Percentiles rank a stretch among this genome's conserved stretches.
These are phyloP conservation scores for Sphinx pinastri DNA, from an alignment of 2,888 invertebrate species.

Conservation along the genomic window DNA sequence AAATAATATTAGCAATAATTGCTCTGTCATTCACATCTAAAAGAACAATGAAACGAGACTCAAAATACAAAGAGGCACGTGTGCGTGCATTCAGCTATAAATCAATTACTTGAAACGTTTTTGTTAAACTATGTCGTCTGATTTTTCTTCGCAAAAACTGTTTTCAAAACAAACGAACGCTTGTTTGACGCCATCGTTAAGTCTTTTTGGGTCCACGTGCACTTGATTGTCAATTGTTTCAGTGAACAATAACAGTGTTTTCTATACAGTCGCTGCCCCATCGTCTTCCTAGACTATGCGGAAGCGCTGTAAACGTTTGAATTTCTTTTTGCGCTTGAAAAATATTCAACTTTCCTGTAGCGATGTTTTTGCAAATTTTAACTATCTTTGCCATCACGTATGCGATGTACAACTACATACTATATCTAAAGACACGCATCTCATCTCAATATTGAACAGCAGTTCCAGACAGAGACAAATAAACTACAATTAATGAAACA, in stretches of 20 bases:
- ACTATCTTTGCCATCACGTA: too few relatives aligned
- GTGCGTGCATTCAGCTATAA: neutral
- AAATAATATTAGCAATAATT: too few relatives aligned
- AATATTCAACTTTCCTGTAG: neutral
- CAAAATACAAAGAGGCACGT: neutral
- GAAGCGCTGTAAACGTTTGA: neutral
- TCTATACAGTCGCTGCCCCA: neutral
- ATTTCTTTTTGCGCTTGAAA: constrained; percentile 8
- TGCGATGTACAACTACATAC: too few relatives aligned
- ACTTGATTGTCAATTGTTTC: constrained; percentile 48
- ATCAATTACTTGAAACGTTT: constrained; percentile 5
- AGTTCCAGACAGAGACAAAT: neutral
- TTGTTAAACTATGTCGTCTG: too few relatives aligned
- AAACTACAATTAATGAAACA: constrained; percentile 4
- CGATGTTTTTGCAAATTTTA: too few relatives aligned
- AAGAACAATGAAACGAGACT: neutral
- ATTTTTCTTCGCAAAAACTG: neutral
- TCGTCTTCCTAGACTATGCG: neutral
- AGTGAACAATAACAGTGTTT: neutral
- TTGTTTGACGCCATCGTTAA: constrained; percentile 22
- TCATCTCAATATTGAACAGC: too few relatives aligned
- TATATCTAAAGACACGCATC: too few relatives aligned
- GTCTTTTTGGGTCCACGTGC: constrained; percentile 32
- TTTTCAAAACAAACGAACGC: constrained; percentile 8
- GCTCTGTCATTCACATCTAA: neutral